Evolutionary conservation across 1,140 invertebrate species (phyloP), one percentile per base, ranked within the genome.

Genomic region (Drosophila pectinifera): DNA sequence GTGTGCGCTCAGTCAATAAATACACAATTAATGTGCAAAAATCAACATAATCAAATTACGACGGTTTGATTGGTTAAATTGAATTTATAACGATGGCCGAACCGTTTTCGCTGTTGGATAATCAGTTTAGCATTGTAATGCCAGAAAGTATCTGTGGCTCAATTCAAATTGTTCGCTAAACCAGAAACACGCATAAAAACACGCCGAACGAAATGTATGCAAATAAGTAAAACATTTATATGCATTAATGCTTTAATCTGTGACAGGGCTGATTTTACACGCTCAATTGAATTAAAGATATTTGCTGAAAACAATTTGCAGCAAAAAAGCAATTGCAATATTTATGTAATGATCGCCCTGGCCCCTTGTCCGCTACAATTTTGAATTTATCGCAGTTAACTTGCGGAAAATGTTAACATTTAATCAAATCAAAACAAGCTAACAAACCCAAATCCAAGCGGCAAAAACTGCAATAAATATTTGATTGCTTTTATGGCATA

Each of bases 41-140:
- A 81, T 82, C 73, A 86, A 85, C 82, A 85, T 81, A 85, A 88
- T 85, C 80, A 75, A 86, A 85, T 85, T 81, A 80, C 68, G 68
- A 41, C 28, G 34, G 24, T 72, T 72, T 70, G 68, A 72, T 72
- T 72, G 68, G 49, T 70, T 78, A 59, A 76, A 75, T 81, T 65
- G 51, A 54, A 69, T 68, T 75, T 56, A 75, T 64, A 74, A 74
- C 74, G 65, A 72, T 41, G 68, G 63, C 54, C 65, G 46, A 51
- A 78, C 68, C 73, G 76, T 77, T 67, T 65, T 55, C 67, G 41
- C 41, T 70, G 57, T 59, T 61, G 73, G 68, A 78, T 78, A 59
- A 82, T 82, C 62, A 69, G 68, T 72, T 82, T 74, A 69, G 73
- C 64, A 83, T 62, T 73, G 69, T 73, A 73, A 74, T 72, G 20